These are phyloP conservation scores for Tetrao urogallus DNA, from an alignment of 2,113 vertebrate species.

Conservation along the genomic window DNA sequence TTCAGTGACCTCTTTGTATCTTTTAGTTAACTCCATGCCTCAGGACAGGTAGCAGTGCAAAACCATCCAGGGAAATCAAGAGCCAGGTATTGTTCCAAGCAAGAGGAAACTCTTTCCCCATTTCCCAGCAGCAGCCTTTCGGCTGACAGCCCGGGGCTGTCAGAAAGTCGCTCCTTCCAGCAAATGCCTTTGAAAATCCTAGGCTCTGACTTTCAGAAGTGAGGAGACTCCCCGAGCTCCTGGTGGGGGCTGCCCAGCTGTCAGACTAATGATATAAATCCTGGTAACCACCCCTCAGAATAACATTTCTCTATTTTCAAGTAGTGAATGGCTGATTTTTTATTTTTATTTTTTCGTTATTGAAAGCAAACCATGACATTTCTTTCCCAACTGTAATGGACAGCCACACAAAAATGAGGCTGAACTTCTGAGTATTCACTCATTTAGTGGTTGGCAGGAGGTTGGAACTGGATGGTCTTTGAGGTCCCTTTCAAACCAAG, in stretches of 20 bases:
- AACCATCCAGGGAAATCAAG: constrained; percentile 6
- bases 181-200: background rate
- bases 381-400: background rate
- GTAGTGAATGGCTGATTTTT: background rate
- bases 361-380: background rate
- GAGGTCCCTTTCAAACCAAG: too few species aligned
- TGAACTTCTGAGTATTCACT: background rate
- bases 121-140: background rate
- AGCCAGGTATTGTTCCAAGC: background rate
- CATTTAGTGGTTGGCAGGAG: too few species aligned
- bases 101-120: background rate
- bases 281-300: background rate
- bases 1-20: background rate
- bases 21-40: background rate
- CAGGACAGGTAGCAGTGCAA: constrained; percentile 10
- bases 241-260: background rate
- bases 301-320: background rate
- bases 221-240: background rate
- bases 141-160: background rate
- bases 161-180: background rate
- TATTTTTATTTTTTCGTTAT: background rate
- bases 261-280: background rate
- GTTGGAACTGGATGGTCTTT: too few species aligned
- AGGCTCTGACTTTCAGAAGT: background rate
- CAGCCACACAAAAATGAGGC: background rate